These are phyloP conservation scores for Maconellicoccus hirsutus DNA, from an alignment of 1,140 invertebrate species.

Conservation along the genomic window DNA sequence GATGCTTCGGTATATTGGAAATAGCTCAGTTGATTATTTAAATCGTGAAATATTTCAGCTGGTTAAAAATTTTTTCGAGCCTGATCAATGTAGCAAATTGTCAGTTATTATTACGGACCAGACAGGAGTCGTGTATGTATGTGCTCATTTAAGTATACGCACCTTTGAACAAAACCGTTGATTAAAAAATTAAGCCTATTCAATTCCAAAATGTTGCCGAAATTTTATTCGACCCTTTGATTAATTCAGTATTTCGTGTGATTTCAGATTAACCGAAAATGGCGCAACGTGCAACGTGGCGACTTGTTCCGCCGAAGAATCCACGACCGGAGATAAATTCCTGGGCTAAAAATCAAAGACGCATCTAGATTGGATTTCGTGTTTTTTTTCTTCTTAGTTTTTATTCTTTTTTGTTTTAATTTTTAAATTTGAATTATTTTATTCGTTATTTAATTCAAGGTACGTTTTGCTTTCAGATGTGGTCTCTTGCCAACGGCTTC, in stretches of 20 bases:
- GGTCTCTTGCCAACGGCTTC: no score
- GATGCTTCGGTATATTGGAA: neutral
- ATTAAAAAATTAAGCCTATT: no score
- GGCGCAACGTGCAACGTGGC: no score
- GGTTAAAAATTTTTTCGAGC: constrained; percentile 3
- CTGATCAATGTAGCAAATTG: neutral
- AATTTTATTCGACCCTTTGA: no score
- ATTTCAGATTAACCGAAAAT: no score
- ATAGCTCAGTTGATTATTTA: neutral
- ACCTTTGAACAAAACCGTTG: no score
- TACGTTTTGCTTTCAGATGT: neutral
- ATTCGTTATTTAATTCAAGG: neutral
- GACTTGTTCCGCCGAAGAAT: no score
- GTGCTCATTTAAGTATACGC: neutral
- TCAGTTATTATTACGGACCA: neutral
- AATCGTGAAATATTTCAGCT: constrained; percentile 10
- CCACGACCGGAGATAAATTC: no score
- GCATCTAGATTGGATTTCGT: neutral
- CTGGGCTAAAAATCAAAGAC: neutral
- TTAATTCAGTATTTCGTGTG: no score
- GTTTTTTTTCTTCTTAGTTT: neutral
- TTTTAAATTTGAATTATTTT: neutral
- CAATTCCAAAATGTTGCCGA: no score
- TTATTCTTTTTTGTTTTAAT: neutral
- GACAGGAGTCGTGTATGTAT: neutral